Evolutionary conservation across 2,797 vertebrate species (phyloP).

Genomic region (Petrocephalus schoutedeni): DNA sequence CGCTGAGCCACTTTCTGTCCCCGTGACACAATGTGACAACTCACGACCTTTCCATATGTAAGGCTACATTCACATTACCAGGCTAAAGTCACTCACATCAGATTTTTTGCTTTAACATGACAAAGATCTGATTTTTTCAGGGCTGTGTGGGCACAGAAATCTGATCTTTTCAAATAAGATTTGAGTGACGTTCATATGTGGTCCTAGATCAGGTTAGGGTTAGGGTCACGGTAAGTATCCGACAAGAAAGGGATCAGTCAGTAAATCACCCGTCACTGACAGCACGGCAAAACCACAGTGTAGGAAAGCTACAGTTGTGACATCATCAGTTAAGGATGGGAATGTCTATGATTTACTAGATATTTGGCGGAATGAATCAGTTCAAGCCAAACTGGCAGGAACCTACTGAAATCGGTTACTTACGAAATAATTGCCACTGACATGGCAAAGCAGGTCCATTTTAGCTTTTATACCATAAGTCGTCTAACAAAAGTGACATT

Average conservation of each 20-base stretch:
- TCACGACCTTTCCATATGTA: not conserved
- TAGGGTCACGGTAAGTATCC: not conserved
- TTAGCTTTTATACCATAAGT: not conserved
- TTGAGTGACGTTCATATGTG: not conserved
- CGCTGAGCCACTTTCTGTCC: no score
- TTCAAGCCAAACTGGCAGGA: not conserved
- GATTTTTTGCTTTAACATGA: not conserved
- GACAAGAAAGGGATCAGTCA: not conserved
- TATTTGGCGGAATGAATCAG: not conserved
- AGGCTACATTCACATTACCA: not conserved
- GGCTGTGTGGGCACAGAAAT: not conserved
- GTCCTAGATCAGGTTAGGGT: not conserved
- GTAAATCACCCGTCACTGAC: not conserved
- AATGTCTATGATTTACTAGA: not conserved
- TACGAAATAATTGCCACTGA: not conserved
- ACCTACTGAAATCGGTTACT: not conserved
- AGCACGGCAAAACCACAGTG: no score
- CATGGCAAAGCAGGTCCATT: not conserved
- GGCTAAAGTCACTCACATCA: not conserved
- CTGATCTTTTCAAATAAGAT: not conserved
- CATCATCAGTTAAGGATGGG: not conserved
- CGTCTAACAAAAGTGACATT: not conserved
- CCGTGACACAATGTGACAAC: not conserved
- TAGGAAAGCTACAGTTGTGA: not conserved
- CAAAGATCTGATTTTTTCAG: not conserved